Evolutionary conservation across 2,797 vertebrate genomes (phyloP).

Genomic region (Siniperca undulata): DNA sequence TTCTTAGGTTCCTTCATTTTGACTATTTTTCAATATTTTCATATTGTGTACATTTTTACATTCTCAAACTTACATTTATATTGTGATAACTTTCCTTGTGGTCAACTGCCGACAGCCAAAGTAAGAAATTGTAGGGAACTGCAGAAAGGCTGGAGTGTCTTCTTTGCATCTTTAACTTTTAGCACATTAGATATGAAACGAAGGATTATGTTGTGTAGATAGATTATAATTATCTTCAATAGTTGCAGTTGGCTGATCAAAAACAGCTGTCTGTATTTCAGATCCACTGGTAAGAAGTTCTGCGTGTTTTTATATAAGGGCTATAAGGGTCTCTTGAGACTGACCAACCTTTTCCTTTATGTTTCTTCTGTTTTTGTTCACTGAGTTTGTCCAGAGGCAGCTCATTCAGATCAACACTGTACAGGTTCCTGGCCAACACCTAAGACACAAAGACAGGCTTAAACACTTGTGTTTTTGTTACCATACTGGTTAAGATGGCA

Average conservation of each 20-base stretch:
- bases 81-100: background rate
- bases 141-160: background rate
- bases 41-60: background rate
- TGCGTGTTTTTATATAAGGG: background rate
- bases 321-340: background rate
- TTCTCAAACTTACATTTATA: background rate
- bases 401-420: constrained; percentile 96
- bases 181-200: background rate
- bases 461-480: background rate
- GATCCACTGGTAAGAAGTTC: background rate
- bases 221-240: background rate
- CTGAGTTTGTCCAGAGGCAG: constrained; percentile 98
- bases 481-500: background rate
- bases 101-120: background rate
- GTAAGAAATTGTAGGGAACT: background rate
- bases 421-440: constrained; percentile 97
- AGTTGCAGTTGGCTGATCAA: background rate
- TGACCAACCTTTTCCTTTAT: constrained; percentile 97
- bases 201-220: background rate
- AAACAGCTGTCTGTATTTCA: background rate
- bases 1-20: background rate
- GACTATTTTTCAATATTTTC: background rate
- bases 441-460: constrained; percentile 42
- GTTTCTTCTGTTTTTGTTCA: constrained; percentile 99
- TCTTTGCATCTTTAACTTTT: background rate